phyloP scores from a whole-genome alignment of 2,888 invertebrate species.

The Drosophila merina region DNA sequence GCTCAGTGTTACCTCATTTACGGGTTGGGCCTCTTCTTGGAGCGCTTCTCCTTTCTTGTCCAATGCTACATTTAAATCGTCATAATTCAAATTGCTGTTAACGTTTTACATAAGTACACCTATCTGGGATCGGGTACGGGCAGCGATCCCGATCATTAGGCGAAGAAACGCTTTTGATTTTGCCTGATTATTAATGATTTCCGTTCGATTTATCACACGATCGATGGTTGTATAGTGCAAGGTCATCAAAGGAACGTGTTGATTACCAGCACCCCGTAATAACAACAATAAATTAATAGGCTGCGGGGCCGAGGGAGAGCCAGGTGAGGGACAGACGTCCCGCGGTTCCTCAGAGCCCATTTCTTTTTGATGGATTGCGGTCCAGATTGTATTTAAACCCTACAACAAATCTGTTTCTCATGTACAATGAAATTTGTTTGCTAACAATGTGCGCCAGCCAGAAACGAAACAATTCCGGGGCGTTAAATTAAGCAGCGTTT shows the following conservation, averaged over 20 bases:
- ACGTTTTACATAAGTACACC: constrained; percentile 42
- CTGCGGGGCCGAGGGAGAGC: constrained; percentile 9
- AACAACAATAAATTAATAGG: constrained; percentile 77
- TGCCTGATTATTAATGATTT: constrained; percentile 74
- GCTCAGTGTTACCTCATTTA: constrained; percentile 11
- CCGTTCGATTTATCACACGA: constrained; percentile 77
- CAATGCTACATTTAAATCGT: constrained; percentile 74
- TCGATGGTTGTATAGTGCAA: constrained; percentile 71
- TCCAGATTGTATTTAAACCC: constrained; percentile 17
- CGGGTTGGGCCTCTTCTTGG: constrained; percentile 23
- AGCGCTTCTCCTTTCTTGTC: constrained; percentile 42
- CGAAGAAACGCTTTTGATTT: constrained; percentile 40
- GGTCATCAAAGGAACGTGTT: constrained; percentile 79
- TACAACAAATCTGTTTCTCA: constrained; percentile 64
- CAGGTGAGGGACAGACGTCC: constrained; percentile 53
- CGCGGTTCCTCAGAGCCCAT: constrained; percentile 50
- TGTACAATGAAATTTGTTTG: constrained; percentile 60
- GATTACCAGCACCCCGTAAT: constrained; percentile 70
- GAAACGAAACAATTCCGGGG: constrained; percentile 51
- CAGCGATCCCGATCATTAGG: constrained; percentile 68
- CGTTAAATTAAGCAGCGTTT: constrained; percentile 58
- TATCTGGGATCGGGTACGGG: constrained; percentile 6
- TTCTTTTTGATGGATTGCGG: constrained; percentile 63
- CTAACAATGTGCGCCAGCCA: constrained; percentile 50
- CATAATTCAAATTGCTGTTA: constrained; percentile 47